Evolutionary conservation across 1,140 invertebrate species (phyloP).

Genomic region (Cardiocondyla obscurior): DNA sequence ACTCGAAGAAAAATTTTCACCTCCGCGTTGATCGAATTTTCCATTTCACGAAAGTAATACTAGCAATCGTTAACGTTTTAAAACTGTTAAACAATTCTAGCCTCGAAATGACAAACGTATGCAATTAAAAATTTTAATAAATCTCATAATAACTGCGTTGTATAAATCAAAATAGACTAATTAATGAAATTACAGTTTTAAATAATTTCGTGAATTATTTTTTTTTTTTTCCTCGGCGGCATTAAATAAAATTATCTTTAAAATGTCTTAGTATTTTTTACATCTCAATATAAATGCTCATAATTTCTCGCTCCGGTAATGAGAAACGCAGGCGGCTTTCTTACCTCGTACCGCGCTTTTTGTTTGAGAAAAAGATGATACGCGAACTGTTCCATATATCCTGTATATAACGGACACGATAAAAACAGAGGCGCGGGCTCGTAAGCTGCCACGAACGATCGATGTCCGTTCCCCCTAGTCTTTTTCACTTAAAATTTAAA

Average conservation of each 20-base stretch:
- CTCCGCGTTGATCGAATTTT: not conserved
- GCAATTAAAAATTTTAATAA: not conserved
- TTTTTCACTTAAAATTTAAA: conserved; percentile 62
- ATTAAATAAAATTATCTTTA: not conserved
- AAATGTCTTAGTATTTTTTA: not conserved
- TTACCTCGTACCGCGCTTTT: not conserved
- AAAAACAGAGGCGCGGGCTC: conserved; percentile 47
- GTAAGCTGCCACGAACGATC: conserved; percentile 53
- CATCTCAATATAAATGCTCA: not conserved
- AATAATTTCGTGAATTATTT: not conserved
- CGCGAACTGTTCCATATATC: not conserved
- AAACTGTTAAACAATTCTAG: not conserved
- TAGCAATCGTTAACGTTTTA: not conserved
- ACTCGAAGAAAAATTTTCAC: not conserved
- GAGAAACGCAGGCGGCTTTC: not conserved
- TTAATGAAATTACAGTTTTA: not conserved
- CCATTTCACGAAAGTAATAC: not conserved
- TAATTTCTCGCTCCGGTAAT: not conserved
- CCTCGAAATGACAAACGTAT: not conserved
- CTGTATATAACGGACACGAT: conserved; percentile 35
- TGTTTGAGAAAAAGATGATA: conserved; percentile 1
- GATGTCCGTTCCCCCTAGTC: conserved; percentile 40
- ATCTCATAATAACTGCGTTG: no score
- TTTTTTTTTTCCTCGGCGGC: no score
- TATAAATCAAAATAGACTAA: not conserved